A percentile compares a stretch with the other conserved stretches of the same genome.
Conservation (phyloP, 2,888 invertebrate genomes). For the Eupithecia tripunctaria region DNA sequence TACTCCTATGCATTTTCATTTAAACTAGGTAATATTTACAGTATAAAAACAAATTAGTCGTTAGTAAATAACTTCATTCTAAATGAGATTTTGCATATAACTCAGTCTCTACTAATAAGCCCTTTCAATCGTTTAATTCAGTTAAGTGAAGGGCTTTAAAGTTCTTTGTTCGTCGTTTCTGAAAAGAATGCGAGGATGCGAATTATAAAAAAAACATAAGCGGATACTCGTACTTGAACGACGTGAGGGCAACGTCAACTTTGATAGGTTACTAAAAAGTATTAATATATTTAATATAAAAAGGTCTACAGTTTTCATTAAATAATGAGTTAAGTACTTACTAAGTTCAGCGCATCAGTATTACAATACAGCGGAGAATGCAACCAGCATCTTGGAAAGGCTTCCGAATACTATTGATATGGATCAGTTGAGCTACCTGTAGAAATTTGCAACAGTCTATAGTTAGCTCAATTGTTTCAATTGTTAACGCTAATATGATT, state of each 20-base stretch:
- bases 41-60: background rate
- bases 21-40: background rate
- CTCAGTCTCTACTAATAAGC: conserved; percentile 60
- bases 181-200: conserved; percentile 42
- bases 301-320: too few relatives aligned
- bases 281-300: background rate
- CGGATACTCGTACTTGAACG: background rate
- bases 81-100: background rate
- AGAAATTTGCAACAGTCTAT: too few relatives aligned
- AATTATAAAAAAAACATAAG: conserved; percentile 1
- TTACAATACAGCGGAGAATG: too few relatives aligned
- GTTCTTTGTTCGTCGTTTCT: conserved; percentile 47
- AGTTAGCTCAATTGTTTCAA: too few relatives aligned
- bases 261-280: background rate
- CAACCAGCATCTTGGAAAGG: too few relatives aligned
- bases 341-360: too few relatives aligned
- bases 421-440: too few relatives aligned
- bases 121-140: conserved; percentile 64
- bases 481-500: too few relatives aligned
- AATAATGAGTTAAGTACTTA: too few relatives aligned
- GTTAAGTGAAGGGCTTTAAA: conserved; percentile 49
- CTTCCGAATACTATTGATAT: too few relatives aligned
- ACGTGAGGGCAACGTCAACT: background rate
- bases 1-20: background rate
- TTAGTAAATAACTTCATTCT: background rate